Percentiles rank a stretch among this genome's conserved stretches.
Evolutionary conservation across 1,140 invertebrate genomes (phyloP).

Genomic region (Neodiprion lecontei): DNA sequence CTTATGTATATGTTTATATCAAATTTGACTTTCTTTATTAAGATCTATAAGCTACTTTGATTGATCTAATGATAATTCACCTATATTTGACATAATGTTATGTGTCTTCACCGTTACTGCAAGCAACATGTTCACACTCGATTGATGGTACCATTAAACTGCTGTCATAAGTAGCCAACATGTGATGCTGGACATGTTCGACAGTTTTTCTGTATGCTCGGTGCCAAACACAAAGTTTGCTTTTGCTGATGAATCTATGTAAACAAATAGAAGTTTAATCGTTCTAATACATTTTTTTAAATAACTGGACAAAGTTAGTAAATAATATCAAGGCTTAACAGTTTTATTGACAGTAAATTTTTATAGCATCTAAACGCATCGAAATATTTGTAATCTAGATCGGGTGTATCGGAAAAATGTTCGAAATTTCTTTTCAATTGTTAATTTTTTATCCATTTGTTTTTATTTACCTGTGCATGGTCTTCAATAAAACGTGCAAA

Average conservation of each 20-base stretch:
- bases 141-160: slow-evolving; percentile 55
- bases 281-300: slow-evolving; percentile 42
- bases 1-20: not conserved
- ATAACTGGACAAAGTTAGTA: too few relatives aligned
- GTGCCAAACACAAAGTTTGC: slow-evolving; percentile 58
- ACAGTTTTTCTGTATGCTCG: slow-evolving; percentile 56
- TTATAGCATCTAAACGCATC: slow-evolving; percentile 31
- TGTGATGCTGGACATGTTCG: slow-evolving; percentile 57
- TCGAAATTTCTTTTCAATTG: too few relatives aligned
- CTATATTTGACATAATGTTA: not conserved
- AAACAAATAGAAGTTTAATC: slow-evolving; percentile 40
- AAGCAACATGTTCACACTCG: slow-evolving; percentile 49
- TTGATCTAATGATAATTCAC: not conserved
- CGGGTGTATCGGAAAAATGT: too few relatives aligned
- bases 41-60: too few relatives aligned
- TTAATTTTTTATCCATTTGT: slow-evolving; percentile 31
- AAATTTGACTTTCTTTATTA: too few relatives aligned
- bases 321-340: too few relatives aligned
- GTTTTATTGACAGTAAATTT: slow-evolving; percentile 17
- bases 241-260: slow-evolving; percentile 54
- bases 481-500: slow-evolving; percentile 53
- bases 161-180: slow-evolving; percentile 58
- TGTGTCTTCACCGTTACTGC: slow-evolving; percentile 41
- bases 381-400: too few relatives aligned
- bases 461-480: slow-evolving; percentile 49